Base-by-base conservation (phyloP, 2,888 invertebrate genomes). In the Plagodis pulveraria region DNA sequence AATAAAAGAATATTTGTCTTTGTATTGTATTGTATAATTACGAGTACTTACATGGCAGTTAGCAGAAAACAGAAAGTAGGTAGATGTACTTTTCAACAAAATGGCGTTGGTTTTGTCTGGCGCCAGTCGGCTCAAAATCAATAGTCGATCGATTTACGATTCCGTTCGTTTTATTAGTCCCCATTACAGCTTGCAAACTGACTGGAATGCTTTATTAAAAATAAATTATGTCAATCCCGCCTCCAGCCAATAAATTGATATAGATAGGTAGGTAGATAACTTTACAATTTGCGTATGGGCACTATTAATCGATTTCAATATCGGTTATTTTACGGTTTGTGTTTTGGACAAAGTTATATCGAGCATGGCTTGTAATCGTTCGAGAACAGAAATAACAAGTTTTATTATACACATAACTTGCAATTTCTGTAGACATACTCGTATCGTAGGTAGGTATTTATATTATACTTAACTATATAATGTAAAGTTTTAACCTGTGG, bases 61-160 rank as follows among this genome's bases (percentile, higher is more conserved):
- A 82, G 75, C 68, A 58, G 66, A 60, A 57, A 58, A 62, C 65
- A 72, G 70, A n/a, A n/a, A n/a, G n/a, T n/a, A n/a, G n/a, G n/a
- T n/a, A n/a, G n/a, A 73, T 69, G 74, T 73, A 79, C 83, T 84
- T 87, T 83, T 84, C 76, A 80, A 65, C 66, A 80, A 83, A 63
- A 84, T 80, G 80, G 79, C 80, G 72, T 65, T 65, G 70, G 67
- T 74, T 81, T 43, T 36, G 22, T 36, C 36, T 32, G 84, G 82
- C 86, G 84, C 83, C 85, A 77, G 70, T 76, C 74, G 74, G 77
- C 76, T 83, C 76, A 69, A 80, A 76, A 59, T 77, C 72, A 71
- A 81, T 77, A 73, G 66, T 70, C 63, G 45, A 65, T 66, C 75
- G 79, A 83, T 83, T 86, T 83, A 83, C 77, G 72, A 72, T 69